Conservation (phyloP, 2,113 vertebrate genomes). For the Mustela nigripes region DNA sequence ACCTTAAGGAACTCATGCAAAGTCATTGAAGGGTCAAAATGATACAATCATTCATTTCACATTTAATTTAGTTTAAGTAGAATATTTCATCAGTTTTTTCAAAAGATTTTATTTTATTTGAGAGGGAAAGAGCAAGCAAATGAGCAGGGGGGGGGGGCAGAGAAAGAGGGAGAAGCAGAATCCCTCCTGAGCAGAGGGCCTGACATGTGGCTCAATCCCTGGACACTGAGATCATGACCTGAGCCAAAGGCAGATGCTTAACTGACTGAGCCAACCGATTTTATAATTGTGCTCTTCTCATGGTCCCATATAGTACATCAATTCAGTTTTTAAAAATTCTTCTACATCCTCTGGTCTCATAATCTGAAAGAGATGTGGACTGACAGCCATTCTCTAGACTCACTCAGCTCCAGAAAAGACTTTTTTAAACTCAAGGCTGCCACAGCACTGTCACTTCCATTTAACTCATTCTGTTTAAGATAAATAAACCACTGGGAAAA, state of each 20-base stretch:
- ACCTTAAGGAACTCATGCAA: neutral
- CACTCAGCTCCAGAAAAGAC: neutral
- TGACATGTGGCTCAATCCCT: neutral
- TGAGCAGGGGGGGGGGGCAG: neutral
- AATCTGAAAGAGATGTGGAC: neutral
- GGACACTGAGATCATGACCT: neutral
- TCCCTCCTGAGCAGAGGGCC: too few species aligned
- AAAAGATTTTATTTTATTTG: neutral
- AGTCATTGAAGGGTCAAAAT: constrained; percentile 31
- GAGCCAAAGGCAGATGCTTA: neutral
- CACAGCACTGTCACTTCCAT: neutral
- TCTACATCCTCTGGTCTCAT: neutral
- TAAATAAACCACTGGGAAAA: neutral
- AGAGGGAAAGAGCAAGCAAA: neutral
- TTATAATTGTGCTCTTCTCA: neutral
- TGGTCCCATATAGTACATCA: neutral
- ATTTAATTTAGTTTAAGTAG: constrained; percentile 50
- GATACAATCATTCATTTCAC: constrained; percentile 4
- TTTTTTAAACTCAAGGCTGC: neutral
- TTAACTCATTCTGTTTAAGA: neutral
- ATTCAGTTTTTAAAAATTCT: neutral
- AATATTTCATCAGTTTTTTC: constrained; percentile 8
- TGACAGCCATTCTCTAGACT: neutral
- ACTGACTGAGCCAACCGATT: neutral
- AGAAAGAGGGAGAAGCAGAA: too few species aligned